phyloP scores from a whole-genome alignment of 1,140 invertebrate genomes.

The Cephus cinctus region DNA sequence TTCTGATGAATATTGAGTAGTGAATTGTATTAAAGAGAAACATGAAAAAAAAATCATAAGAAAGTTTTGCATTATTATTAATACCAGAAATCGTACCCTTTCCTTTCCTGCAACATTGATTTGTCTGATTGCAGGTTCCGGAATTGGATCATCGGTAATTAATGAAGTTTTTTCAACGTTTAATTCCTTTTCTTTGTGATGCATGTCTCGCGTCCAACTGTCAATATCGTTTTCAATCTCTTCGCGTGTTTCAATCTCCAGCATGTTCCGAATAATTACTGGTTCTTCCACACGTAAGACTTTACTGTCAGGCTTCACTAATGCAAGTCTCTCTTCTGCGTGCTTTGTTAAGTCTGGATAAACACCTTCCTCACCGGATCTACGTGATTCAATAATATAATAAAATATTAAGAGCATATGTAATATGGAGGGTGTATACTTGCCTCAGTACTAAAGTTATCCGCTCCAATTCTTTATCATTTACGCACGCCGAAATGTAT shows the following conservation, averaged over 20 bases:
- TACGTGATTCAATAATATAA: conserved; percentile 22
- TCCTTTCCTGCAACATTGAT: conserved; percentile 19
- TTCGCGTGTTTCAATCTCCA: conserved; percentile 44
- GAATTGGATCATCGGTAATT: conserved; percentile 7
- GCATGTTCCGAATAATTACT: conserved; percentile 46
- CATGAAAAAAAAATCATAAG: conserved; percentile 2
- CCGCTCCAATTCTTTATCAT: conserved; percentile 60
- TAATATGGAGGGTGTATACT: conserved; percentile 10
- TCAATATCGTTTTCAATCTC: conserved; percentile 51
- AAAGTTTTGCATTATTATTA: not conserved
- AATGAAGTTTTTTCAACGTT: conserved; percentile 28
- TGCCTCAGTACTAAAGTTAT: conserved; percentile 61
- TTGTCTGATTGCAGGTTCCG: conserved; percentile 32
- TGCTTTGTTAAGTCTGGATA: conserved; percentile 61
- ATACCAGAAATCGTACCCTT: not conserved
- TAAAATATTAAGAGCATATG: not conserved
- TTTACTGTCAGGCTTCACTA: conserved; percentile 58
- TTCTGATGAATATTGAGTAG: conserved; percentile 7
- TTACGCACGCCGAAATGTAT: conserved; percentile 57
- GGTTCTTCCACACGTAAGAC: conserved; percentile 54
- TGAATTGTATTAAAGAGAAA: conserved; percentile 7
- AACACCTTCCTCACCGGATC: conserved; percentile 68
- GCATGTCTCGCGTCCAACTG: conserved; percentile 54
- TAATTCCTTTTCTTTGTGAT: conserved; percentile 47
- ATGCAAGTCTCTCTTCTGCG: conserved; percentile 57